These are phyloP conservation scores for Hemibagrus wyckioides DNA, from an alignment of 2,113 vertebrate genomes.

Conservation along the genomic window DNA sequence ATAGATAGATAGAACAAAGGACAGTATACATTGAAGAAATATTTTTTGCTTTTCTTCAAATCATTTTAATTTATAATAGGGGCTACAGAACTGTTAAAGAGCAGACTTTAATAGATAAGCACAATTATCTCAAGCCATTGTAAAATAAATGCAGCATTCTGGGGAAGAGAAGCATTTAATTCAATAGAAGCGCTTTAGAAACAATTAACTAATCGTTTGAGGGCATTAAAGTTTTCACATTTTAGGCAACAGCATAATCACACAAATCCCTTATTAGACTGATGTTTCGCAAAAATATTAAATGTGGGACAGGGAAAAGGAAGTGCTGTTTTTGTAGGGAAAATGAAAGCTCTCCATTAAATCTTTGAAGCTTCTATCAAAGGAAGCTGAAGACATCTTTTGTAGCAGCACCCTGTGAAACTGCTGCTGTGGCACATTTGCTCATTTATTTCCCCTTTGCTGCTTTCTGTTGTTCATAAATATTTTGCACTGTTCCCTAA, in stretches of 20 bases:
- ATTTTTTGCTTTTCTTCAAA: background rate
- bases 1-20: background rate
- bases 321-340: slow-evolving; percentile 49
- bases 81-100: background rate
- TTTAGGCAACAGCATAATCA: slow-evolving; percentile 46
- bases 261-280: slow-evolving; percentile 36
- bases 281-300: slow-evolving; percentile 22
- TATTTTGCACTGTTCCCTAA: background rate
- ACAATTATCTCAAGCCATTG: background rate
- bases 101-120: background rate
- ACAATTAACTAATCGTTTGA: slow-evolving; percentile 47
- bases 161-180: background rate
- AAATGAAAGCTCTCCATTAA: slow-evolving; percentile 35
- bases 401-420: background rate
- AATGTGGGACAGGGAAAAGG: slow-evolving; percentile 1
- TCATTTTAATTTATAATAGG: background rate
- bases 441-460: slow-evolving; percentile 11
- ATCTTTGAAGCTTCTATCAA: slow-evolving; percentile 59
- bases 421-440: background rate
- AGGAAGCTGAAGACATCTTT: slow-evolving; percentile 6
- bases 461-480: slow-evolving; percentile 1
- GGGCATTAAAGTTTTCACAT: slow-evolving; percentile 26
- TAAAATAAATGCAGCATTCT: background rate
- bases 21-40: background rate
- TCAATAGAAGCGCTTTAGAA: background rate